Evolutionary conservation across 2,113 vertebrate species (phyloP).

Genomic region (Ciconia maguari): DNA sequence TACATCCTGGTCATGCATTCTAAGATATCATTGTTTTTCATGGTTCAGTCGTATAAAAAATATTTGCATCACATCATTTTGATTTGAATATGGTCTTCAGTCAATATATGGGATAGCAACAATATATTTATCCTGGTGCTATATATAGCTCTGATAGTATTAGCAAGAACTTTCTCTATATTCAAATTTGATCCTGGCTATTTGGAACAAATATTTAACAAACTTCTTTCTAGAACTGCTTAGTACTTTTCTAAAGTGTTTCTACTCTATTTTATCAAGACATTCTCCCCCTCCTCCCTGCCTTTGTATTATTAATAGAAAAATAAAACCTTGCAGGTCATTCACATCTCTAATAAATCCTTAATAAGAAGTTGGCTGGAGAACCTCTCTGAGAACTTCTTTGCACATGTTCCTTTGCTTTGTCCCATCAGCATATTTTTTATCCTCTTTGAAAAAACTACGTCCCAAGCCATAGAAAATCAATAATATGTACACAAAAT

Average conservation of each 20-base stretch:
- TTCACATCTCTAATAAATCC: background rate
- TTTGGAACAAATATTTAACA: background rate
- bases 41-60: background rate
- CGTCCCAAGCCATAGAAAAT: background rate
- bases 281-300: accelerated
- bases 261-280: background rate
- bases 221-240: background rate
- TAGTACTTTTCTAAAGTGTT: background rate
- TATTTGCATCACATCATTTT: background rate
- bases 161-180: background rate
- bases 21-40: background rate
- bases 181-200: accelerated
- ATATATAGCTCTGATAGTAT: background rate
- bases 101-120: background rate
- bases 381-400: background rate
- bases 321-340: background rate
- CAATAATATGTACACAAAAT: background rate
- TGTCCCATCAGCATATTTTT: background rate
- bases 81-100: background rate
- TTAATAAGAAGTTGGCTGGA: background rate
- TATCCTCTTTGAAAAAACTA: background rate
- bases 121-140: background rate
- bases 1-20: background rate
- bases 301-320: background rate
- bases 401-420: accelerated